Evolutionary conservation across 2,797 vertebrate genomes (phyloP).

Genomic region (Catostomus latipinnis): DNA sequence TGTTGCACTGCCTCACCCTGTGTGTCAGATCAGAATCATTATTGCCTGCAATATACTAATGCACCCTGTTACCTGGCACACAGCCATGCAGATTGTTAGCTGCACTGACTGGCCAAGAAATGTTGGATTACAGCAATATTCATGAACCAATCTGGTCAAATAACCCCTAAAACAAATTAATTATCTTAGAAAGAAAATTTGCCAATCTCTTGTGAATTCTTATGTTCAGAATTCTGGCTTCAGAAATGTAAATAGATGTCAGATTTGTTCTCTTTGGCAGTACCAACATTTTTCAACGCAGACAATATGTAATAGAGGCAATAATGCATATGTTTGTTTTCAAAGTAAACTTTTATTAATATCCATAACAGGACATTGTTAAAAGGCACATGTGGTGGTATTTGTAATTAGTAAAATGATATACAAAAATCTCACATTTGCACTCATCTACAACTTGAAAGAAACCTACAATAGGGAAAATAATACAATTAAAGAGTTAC

Average conservation of each 20-base stretch:
- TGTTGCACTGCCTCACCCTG: constrained; percentile 61
- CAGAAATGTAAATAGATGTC: too few relatives aligned
- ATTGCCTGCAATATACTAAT: constrained; percentile 68
- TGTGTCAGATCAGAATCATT: constrained; percentile 74
- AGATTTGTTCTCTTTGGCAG: not conserved
- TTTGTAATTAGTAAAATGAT: not conserved
- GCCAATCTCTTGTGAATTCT: too few relatives aligned
- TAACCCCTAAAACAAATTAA: constrained; percentile 2
- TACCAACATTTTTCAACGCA: constrained; percentile 3
- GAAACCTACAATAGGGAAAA: not conserved
- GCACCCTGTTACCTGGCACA: constrained; percentile 60
- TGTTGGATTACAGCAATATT: constrained; percentile 57
- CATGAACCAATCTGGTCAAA: not conserved
- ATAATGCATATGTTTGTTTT: constrained; percentile 66
- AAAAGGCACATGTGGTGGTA: constrained; percentile 72
- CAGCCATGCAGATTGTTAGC: constrained; percentile 69
- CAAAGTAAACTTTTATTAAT: constrained; percentile 81
- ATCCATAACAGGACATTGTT: constrained; percentile 63
- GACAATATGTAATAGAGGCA: not conserved
- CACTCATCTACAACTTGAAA: not conserved
- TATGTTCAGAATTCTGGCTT: too few relatives aligned
- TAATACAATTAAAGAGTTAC: not conserved
- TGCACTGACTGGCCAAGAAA: constrained; percentile 70
- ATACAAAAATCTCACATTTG: not conserved
- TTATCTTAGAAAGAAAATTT: too few relatives aligned